Conservation (phyloP, 1,140 invertebrate species). For the Bathynomus jamesi region DNA sequence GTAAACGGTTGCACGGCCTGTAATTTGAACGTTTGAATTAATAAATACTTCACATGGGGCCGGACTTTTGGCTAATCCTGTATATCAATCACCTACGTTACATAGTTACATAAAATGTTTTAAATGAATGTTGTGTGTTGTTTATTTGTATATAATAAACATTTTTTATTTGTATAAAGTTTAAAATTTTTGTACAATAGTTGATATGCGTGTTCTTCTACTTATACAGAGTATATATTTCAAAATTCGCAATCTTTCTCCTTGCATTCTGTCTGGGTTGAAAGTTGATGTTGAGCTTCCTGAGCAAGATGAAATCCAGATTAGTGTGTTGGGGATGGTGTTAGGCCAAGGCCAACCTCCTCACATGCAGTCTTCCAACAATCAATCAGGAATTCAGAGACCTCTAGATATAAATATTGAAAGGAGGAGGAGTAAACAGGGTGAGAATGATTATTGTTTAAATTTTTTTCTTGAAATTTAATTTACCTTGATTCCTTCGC, state of each 20-base stretch:
- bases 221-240: constrained; percentile 58
- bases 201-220: not conserved
- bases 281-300: constrained; percentile 70
- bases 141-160: too few species aligned
- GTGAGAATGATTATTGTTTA: not conserved
- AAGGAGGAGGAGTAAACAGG: not conserved
- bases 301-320: constrained; percentile 82
- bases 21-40: too few species aligned
- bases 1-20: too few species aligned
- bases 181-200: not conserved
- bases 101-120: too few species aligned
- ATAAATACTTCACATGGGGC: too few species aligned
- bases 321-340: constrained; percentile 58
- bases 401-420: not conserved
- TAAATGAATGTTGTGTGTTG: too few species aligned
- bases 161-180: not conserved
- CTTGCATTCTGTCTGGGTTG: constrained; percentile 70
- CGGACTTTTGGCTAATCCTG: too few species aligned
- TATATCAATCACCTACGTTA: too few species aligned
- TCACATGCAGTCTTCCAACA: not conserved
- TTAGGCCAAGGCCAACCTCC: constrained; percentile 14
- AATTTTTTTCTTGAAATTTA: not conserved
- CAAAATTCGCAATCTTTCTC: constrained; percentile 71
- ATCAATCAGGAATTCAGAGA: not conserved
- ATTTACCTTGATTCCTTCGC: not conserved